These are phyloP conservation scores for Harmothoe impar DNA, from an alignment of 2,888 invertebrate species.

Conservation along the genomic window DNA sequence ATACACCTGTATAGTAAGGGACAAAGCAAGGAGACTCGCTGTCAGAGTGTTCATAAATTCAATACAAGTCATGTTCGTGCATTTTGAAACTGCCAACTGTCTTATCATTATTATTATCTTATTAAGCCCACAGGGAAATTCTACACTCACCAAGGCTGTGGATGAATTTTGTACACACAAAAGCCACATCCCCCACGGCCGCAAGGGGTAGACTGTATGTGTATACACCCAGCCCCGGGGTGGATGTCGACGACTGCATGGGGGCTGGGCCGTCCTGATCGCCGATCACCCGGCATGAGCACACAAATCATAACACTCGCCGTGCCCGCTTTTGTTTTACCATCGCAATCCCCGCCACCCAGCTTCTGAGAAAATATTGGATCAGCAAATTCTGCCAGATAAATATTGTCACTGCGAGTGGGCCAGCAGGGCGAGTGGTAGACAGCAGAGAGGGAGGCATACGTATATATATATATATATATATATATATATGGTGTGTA, in stretches of 20 bases:
- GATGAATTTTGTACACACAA: no score
- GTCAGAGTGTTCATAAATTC: no score
- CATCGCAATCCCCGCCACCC: conserved; percentile 52
- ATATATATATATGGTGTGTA: neutral
- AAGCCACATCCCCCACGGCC: no score
- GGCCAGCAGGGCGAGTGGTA: neutral
- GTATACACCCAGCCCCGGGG: neutral
- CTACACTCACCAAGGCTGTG: no score
- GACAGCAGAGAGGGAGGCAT: neutral
- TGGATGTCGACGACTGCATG: neutral
- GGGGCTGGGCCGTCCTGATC: conserved; percentile 26
- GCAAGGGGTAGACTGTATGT: no score
- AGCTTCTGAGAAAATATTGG: conserved; percentile 58
- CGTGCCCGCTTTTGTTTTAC: conserved; percentile 53
- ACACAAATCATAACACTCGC: conserved; percentile 53
- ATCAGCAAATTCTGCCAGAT: conserved; percentile 56
- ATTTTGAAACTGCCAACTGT: no score
- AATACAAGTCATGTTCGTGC: no score
- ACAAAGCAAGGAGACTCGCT: no score
- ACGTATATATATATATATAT: neutral
- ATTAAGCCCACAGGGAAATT: no score
- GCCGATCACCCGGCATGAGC: conserved; percentile 44
- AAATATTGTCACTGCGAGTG: conserved; percentile 51
- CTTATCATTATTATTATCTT: no score
- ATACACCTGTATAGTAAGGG: no score